phyloP scores from a whole-genome alignment of 2,797 vertebrate genomes.

The Rachycentron canadum region DNA sequence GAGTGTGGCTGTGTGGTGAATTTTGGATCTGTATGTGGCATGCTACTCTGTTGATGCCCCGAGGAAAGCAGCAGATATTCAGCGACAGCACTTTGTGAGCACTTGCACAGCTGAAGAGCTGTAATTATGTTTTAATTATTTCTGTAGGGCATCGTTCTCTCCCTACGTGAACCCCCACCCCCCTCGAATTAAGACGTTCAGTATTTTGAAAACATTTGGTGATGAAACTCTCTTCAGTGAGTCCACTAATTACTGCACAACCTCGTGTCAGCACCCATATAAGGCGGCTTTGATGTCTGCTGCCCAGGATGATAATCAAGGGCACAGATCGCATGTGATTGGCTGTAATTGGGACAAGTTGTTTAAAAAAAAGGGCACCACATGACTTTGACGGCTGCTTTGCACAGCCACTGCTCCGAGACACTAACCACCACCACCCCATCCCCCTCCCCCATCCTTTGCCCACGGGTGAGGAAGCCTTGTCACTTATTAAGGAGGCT shows the following conservation, averaged over 20 bases:
- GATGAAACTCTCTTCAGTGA: constrained; percentile 77
- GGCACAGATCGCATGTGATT: constrained; percentile 77
- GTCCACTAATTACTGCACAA: constrained; percentile 79
- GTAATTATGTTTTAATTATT: constrained; percentile 88
- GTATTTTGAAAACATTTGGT: constrained; percentile 85
- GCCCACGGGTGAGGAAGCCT: constrained; percentile 87
- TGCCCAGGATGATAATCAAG: constrained; percentile 72
- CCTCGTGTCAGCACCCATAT: constrained; percentile 67
- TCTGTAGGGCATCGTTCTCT: constrained; percentile 82
- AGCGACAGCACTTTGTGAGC: constrained; percentile 84
- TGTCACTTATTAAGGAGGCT: constrained; percentile 92
- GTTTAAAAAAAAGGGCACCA: constrained; percentile 72
- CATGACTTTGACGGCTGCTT: constrained; percentile 83
- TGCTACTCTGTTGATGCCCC: constrained; percentile 62
- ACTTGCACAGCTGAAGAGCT: constrained; percentile 84
- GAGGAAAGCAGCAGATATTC: constrained; percentile 74
- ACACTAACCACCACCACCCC: constrained; percentile 43
- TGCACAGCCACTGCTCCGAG: constrained; percentile 68
- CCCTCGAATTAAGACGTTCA: constrained; percentile 77
- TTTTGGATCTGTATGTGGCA: constrained; percentile 56
- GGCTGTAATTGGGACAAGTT: constrained; percentile 86
- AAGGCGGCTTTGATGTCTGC: constrained; percentile 79
- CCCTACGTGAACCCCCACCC: constrained; percentile 37
- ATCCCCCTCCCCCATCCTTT: constrained; percentile 52
- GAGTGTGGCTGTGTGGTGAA: constrained; percentile 42